A percentile compares a stretch with the other conserved stretches of the same genome.
These are phyloP conservation scores for Diadema setosum DNA, from an alignment of 35 echinoderm and acorn worm species.

Conservation along the genomic window DNA sequence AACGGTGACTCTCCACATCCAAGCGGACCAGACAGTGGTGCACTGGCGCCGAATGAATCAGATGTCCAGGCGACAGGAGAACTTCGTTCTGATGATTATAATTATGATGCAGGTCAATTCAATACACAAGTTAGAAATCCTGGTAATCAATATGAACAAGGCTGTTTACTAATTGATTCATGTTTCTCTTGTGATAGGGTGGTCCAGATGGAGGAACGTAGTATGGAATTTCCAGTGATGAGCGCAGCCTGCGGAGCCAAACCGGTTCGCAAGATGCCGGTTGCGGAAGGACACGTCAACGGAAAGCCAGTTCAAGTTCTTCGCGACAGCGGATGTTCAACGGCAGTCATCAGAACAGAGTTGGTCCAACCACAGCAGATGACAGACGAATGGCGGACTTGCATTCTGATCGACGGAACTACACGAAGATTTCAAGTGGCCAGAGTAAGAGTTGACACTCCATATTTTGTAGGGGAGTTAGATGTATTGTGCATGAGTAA, in stretches of 20 bases:
- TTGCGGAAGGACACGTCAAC: constrained; percentile 17
- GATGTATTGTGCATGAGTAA: constrained; percentile 57
- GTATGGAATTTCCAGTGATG: neutral
- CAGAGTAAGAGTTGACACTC: constrained; percentile 48
- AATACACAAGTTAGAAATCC: too few species aligned
- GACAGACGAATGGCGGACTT: constrained; percentile 9
- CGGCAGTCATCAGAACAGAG: constrained; percentile 28
- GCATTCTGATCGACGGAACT: constrained; percentile 67
- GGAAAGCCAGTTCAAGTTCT: constrained; percentile 22
- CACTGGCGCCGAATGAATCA: too few species aligned
- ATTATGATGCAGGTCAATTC: too few species aligned
- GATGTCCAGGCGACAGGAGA: too few species aligned
- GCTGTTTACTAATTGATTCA: neutral
- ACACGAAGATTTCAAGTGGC: constrained; percentile 45
- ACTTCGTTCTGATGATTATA: too few species aligned
- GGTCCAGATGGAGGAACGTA: neutral
- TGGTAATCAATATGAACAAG: too few species aligned
- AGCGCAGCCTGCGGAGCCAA: neutral
- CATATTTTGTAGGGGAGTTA: constrained; percentile 58
- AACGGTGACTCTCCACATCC: too few species aligned
- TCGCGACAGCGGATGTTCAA: constrained; percentile 72
- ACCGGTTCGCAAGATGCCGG: constrained; percentile 3
- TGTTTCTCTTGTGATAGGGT: neutral
- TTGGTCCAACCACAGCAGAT: constrained; percentile 40
- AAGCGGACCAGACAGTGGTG: too few species aligned